Evolutionary conservation across 2,888 invertebrate genomes (phyloP).

Genomic region (Cephalotes varians): DNA sequence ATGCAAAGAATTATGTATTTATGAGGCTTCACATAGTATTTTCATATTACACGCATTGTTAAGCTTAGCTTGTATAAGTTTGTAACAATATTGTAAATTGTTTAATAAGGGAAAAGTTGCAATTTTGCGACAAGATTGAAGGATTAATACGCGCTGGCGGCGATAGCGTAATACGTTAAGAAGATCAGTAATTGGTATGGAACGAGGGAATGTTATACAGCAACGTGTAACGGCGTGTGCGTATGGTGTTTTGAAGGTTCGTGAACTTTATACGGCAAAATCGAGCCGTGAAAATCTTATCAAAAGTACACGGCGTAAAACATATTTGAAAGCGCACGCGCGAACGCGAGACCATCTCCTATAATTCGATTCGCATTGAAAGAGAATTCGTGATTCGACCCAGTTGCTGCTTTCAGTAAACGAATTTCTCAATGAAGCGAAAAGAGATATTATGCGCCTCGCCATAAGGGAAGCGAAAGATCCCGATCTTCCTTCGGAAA

Average conservation of each 20-base stretch:
- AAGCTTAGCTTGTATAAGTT: neutral
- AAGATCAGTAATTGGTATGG: slow-evolving; percentile 30
- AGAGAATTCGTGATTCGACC: slow-evolving; percentile 40
- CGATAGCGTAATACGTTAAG: neutral
- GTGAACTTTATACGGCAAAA: slow-evolving; percentile 28
- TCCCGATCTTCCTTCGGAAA: neutral
- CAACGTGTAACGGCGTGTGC: neutral
- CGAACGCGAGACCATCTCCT: neutral
- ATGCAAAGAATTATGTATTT: neutral
- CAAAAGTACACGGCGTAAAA: slow-evolving; percentile 46
- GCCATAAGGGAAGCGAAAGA: slow-evolving; percentile 24
- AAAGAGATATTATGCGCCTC: slow-evolving; percentile 47
- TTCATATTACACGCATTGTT: neutral
- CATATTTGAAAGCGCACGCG: slow-evolving; percentile 2
- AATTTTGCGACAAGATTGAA: slow-evolving; percentile 24
- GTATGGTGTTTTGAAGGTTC: neutral
- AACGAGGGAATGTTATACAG: neutral
- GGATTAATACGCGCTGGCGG: slow-evolving; percentile 1
- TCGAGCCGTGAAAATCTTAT: slow-evolving; percentile 44
- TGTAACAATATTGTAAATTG: neutral
- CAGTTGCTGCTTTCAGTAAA: slow-evolving; percentile 31
- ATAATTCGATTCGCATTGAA: slow-evolving; percentile 38
- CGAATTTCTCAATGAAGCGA: slow-evolving; percentile 58
- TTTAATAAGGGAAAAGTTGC: slow-evolving; percentile 28
- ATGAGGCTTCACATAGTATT: neutral